These are phyloP conservation scores for Ectobius pallidus DNA, from an alignment of 2,888 invertebrate genomes.

Conservation along the genomic window DNA sequence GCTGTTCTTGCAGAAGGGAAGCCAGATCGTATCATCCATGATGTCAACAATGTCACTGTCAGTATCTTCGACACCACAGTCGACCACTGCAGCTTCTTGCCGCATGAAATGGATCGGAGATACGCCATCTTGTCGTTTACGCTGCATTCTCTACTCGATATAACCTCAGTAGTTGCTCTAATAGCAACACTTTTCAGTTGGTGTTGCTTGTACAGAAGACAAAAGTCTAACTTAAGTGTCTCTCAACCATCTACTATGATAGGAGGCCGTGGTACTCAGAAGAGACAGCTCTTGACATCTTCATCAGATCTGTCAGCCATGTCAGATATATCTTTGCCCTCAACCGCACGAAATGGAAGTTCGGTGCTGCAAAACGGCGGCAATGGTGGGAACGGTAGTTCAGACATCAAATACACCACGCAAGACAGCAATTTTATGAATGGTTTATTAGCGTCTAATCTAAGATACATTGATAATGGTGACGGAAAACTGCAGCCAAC, in stretches of 20 bases:
- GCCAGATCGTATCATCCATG: background rate
- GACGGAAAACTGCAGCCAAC: background rate
- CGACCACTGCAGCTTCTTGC: constrained; percentile 56
- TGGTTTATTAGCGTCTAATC: background rate
- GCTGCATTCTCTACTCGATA: constrained; percentile 59
- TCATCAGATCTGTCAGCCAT: constrained; percentile 47
- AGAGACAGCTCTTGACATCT: constrained; percentile 44
- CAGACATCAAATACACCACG: background rate
- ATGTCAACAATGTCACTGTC: constrained; percentile 43
- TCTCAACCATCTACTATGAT: constrained; percentile 18
- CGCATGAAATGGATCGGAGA: constrained; percentile 57
- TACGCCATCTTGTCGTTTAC: constrained; percentile 60
- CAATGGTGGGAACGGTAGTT: background rate
- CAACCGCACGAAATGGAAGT: background rate
- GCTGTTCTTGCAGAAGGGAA: constrained; percentile 55
- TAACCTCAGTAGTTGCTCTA: constrained; percentile 57
- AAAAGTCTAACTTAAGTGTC: constrained; percentile 16
- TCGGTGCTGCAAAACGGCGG: background rate
- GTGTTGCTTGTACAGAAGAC: constrained; percentile 29
- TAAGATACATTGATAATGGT: background rate
- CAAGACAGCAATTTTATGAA: background rate
- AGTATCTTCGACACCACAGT: constrained; percentile 23
- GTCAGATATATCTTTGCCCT: constrained; percentile 45
- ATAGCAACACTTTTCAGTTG: constrained; percentile 44
- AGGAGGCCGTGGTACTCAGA: background rate